A percentile compares a stretch with the other conserved stretches of the same genome.
These are phyloP conservation scores for Lonchura striata DNA, from an alignment of 2,113 vertebrate genomes.

Conservation along the genomic window DNA sequence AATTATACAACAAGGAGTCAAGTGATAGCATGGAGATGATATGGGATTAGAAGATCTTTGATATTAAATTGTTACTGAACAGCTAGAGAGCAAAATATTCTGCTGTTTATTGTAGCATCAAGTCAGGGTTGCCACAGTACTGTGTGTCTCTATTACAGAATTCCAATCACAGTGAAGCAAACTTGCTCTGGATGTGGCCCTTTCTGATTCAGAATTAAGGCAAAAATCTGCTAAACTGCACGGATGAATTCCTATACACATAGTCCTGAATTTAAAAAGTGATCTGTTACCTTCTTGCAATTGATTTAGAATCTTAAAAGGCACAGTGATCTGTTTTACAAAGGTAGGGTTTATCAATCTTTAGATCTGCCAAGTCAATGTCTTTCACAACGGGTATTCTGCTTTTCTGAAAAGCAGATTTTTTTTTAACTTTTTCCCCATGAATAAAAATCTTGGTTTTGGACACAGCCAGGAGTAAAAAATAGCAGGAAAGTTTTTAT, in stretches of 20 bases:
- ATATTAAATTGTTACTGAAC: slow-evolving; percentile 6
- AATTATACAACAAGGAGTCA: not conserved
- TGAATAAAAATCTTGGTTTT: not conserved
- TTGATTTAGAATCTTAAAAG: not conserved
- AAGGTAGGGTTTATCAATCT: not conserved
- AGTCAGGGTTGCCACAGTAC: not conserved
- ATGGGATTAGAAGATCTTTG: slow-evolving; percentile 1
- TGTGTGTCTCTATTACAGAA: not conserved
- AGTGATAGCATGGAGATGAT: not conserved
- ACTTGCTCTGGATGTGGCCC: not conserved
- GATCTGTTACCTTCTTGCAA: not conserved
- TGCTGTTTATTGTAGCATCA: not conserved
- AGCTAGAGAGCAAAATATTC: not conserved
- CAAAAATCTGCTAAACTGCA: not conserved
- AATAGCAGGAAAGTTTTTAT: not conserved
- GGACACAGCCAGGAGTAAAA: not conserved
- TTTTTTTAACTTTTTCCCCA: not conserved
- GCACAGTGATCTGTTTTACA: not conserved
- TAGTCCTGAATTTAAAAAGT: not conserved
- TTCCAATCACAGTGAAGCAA: not conserved
- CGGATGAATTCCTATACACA: not conserved
- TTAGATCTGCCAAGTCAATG: not conserved
- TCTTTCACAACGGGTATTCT: not conserved
- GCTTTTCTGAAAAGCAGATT: not conserved
- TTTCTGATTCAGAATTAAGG: not conserved